Conservation (phyloP, 1,140 invertebrate genomes). For the Drosophila triauraria region DNA sequence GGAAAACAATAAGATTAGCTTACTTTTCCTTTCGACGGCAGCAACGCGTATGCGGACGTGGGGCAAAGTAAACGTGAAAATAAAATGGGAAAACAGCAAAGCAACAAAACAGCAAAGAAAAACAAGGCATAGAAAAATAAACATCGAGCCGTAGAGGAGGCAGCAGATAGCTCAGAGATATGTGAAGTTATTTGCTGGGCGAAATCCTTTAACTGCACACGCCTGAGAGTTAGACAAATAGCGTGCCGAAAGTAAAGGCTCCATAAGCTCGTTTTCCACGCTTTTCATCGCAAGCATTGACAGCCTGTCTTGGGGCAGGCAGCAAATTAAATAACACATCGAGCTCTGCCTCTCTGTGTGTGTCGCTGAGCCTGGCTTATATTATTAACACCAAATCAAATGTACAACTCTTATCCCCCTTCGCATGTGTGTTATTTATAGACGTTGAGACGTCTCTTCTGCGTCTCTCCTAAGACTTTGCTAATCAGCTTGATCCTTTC, state of each 20-base stretch:
- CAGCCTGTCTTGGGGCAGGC: constrained; percentile 54
- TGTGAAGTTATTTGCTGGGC: constrained; percentile 70
- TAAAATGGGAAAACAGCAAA: constrained; percentile 57
- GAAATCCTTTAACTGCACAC: constrained; percentile 78
- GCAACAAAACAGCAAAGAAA: constrained; percentile 57
- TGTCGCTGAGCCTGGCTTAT: constrained; percentile 64
- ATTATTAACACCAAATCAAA: constrained; percentile 80
- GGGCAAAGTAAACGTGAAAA: constrained; percentile 60
- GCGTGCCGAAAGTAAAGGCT: constrained; percentile 58
- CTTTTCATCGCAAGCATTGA: constrained; percentile 25
- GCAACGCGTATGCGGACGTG: constrained; percentile 16
- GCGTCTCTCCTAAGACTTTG: constrained; percentile 60
- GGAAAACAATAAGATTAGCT: constrained; percentile 83
- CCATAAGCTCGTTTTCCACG: constrained; percentile 42
- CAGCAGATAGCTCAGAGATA: constrained; percentile 33
- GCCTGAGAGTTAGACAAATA: constrained; percentile 79
- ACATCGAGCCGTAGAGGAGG: constrained; percentile 45
- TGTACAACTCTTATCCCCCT: constrained; percentile 24
- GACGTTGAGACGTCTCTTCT: neutral
- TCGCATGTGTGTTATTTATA: constrained; percentile 32
- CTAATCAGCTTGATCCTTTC: constrained; percentile 80
- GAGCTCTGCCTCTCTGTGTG: constrained; percentile 22
- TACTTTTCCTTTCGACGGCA: constrained; percentile 61
- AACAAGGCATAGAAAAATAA: constrained; percentile 78
- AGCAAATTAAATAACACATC: constrained; percentile 81